A percentile compares a stretch with the other conserved stretches of the same genome.
Conservation (phyloP, 2,797 vertebrate species). For the Mus caroli region DNA sequence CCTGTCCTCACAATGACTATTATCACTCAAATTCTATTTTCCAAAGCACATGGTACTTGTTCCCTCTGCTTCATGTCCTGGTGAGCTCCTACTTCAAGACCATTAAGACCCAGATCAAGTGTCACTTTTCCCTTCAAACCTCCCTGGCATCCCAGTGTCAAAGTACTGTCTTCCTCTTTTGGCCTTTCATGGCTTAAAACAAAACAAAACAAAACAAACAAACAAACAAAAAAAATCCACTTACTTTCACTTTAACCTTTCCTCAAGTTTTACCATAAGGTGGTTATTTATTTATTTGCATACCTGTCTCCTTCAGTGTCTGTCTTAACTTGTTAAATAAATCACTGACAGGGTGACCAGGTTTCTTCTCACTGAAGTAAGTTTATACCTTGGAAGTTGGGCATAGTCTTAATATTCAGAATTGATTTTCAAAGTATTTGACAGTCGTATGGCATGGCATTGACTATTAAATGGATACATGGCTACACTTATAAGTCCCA, state of each 20-base stretch:
- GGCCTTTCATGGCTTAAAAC: slow-evolving; percentile 40
- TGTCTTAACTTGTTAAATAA: slow-evolving; percentile 67
- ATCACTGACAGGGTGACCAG: slow-evolving; percentile 36
- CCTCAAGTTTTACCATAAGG: slow-evolving; percentile 44
- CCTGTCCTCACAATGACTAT: neutral
- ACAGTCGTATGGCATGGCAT: neutral
- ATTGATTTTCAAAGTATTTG: slow-evolving; percentile 59
- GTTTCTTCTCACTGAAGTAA: slow-evolving; percentile 58
- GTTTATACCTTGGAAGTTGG: slow-evolving; percentile 61
- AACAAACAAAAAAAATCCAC: no score
- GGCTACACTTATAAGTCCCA: slow-evolving; percentile 4
- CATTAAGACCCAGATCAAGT: slow-evolving; percentile 56
- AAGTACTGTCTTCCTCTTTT: slow-evolving; percentile 56
- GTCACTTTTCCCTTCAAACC: slow-evolving; percentile 60
- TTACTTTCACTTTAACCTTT: slow-evolving; percentile 61
- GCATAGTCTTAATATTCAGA: slow-evolving; percentile 3
- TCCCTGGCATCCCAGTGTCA: slow-evolving; percentile 28
- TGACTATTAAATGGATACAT: slow-evolving; percentile 35
- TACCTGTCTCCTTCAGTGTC: slow-evolving; percentile 49
- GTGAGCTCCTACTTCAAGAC: slow-evolving; percentile 53
- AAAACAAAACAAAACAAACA: slow-evolving; percentile 13
- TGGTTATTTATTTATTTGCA: slow-evolving; percentile 64
- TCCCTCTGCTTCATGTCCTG: neutral
- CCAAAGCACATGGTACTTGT: neutral
- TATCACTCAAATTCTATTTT: slow-evolving; percentile 7